phyloP scores from a whole-genome alignment of 2,113 vertebrate genomes.

The Calidris pygmaea region DNA sequence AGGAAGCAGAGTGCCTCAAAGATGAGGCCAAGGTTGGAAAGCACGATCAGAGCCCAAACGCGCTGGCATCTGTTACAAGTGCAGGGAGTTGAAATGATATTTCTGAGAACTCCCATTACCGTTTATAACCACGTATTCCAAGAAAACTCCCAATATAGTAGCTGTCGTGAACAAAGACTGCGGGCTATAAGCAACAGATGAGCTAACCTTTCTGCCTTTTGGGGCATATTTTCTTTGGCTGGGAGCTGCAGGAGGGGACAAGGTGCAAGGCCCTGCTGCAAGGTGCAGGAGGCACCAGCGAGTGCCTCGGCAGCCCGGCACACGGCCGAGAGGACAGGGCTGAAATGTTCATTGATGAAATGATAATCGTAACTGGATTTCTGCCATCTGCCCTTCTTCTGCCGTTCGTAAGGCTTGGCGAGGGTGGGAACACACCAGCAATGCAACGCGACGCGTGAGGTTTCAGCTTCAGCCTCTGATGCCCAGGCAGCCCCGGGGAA shows the following conservation, averaged over 20 bases:
- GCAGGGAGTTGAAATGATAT: not conserved
- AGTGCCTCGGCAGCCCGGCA: not conserved
- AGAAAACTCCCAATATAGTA: constrained; percentile 39
- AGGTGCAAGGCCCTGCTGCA: too few relatives aligned
- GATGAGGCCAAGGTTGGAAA: constrained; percentile 12
- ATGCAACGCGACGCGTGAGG: rapidly evolving
- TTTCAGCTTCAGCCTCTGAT: not conserved
- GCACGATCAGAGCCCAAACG: not conserved
- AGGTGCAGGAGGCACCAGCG: not conserved
- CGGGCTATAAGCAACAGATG: not conserved
- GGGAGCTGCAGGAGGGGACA: not conserved
- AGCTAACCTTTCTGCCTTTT: not conserved
- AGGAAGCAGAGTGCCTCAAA: not conserved
- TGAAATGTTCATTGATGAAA: not conserved
- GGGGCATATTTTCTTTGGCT: not conserved
- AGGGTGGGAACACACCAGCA: not conserved
- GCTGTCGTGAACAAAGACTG: not conserved
- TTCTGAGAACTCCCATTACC: constrained; percentile 31
- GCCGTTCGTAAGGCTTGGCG: rapidly evolving
- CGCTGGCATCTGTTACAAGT: not conserved
- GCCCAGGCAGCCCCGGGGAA: not conserved
- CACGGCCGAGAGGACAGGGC: rapidly evolving
- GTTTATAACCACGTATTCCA: not conserved
- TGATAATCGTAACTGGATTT: rapidly evolving
- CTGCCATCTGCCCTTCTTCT: rapidly evolving